Evolutionary conservation across 2,888 invertebrate species (phyloP), one percentile per base, ranked within the genome.

Genomic region (Eristalinus sepulchralis): DNA sequence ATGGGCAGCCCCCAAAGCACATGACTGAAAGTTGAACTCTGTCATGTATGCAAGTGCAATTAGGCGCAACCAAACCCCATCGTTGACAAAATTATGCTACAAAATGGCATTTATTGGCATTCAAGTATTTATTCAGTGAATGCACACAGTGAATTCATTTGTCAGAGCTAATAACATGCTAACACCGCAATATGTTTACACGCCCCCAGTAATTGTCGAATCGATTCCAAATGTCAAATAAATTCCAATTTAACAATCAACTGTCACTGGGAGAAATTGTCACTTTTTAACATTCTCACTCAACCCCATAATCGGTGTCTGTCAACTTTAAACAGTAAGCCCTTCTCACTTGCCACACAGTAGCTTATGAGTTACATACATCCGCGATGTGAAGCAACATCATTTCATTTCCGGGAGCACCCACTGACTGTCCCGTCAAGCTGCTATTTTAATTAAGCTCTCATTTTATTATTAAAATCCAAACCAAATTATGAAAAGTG

Each of bases 311-410:
- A 27, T 39, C 59, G 10, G 10, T 5, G 24, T n/a, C 11, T 34
- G 2, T 39, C 36, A 17, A 47, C 47, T 5, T 36, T 57, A 70
- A 34, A 59, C 22, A 22, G 8, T 24, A 70, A 9, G 17, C 13
- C n/a, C 27, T 6, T 27, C 13, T 13, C 24, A 59, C n/a, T 6
- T 0, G 47, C 8, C 31, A 17, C 3, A 20, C 39, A 60, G 20
- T 39, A 60, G 62, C 47, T 47, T 11, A 60, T 27, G n/a, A 20
- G 27, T 39, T 77, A 47, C 9, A 47, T 22, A 77, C 67, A 62
- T 68, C 53, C 4, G 34, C 39, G 34, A 9, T 13, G 8, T 34
- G 53, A 60, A n/a, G n/a, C 22, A 68, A 31, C 39, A 57, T 63
- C 55, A 62, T 62, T 70, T 60, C 39, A 24, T 55, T 78, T 20